Evolutionary conservation across 2,888 invertebrate species (phyloP), one percentile per base, ranked within the genome.

Genomic region (Apoderus coryli): DNA sequence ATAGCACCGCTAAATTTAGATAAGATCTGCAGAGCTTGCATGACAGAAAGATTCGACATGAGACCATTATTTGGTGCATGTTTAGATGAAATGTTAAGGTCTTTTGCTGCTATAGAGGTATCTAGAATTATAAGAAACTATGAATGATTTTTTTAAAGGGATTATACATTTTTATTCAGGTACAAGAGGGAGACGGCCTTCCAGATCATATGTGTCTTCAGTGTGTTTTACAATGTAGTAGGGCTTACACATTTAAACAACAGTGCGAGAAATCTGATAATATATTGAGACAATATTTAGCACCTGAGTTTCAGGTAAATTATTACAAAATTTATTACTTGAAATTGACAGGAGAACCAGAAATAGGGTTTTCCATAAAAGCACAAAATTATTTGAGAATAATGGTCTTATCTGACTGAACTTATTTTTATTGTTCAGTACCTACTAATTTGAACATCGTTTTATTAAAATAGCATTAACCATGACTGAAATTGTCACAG

Each of bases 141-240:
- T 19, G 19, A n/a, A 19, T 19, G 7, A 7, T n/a, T 19, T n/a
- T 19, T 19, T n/a, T n/a, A n/a, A 19, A 19, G n/a, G n/a, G 19
- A 19, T 19, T 19, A 19, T 19, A 27, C 27, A 5, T 25, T 25
- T 10, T 10, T 7, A 25, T 25, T 31, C 39, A 63, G 63, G 55
- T 63, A 6, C 39, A 52, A 30, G 48, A 56, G 49, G 57, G 53
- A 25, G 64, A 65, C 50, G 63, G 62, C 11, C 49, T 62, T 29
- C 64, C 64, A 10, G 51, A 56, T 38, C 49, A 57, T 7, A 56
- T 65, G 52, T 65, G 64, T 39, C 58, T 63, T n/a, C 63, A 63
- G 42, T 65, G 64, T 42, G 59, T 63, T 16, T 42, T 63, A 5
- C 62, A 63, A 44, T 59, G 63, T 34, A 63, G 64, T 40, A 48